Percentiles rank a stretch among this genome's conserved stretches.
Evolutionary conservation across 2,797 vertebrate species (phyloP).

Genomic region (Erithacus rubecula): DNA sequence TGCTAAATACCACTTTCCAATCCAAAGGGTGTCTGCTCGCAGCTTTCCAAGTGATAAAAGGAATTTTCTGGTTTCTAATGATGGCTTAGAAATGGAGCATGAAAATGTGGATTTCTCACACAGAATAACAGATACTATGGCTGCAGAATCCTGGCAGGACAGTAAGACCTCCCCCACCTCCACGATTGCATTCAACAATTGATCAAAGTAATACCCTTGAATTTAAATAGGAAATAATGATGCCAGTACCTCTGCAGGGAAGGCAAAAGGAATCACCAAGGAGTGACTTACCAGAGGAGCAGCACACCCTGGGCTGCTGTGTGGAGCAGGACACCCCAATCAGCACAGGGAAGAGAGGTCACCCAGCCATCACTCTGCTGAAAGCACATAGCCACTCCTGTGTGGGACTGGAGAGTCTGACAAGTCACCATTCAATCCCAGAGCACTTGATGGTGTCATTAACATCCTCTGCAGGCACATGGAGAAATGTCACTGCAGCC

Average conservation of each 20-base stretch:
- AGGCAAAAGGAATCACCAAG: background rate
- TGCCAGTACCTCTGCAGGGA: background rate
- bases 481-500: background rate
- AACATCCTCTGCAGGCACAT: background rate
- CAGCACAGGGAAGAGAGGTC: background rate
- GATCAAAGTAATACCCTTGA: background rate
- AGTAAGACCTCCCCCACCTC: background rate
- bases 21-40: background rate
- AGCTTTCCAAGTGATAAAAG: background rate
- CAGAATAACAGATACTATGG: background rate
- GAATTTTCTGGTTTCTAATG: background rate
- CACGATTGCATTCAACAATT: background rate
- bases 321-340: background rate
- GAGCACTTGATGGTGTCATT: background rate
- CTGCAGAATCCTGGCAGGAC: background rate
- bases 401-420: background rate
- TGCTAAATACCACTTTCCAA: background rate
- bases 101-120: background rate
- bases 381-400: background rate
- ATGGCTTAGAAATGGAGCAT: background rate
- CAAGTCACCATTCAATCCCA: background rate
- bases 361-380: slow-evolving; percentile 17
- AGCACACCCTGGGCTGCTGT: background rate
- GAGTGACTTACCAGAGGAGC: background rate
- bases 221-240: slow-evolving; percentile 17